Base-by-base conservation (phyloP, 2,113 vertebrate genomes). In the Campylomormyrus numenius region DNA sequence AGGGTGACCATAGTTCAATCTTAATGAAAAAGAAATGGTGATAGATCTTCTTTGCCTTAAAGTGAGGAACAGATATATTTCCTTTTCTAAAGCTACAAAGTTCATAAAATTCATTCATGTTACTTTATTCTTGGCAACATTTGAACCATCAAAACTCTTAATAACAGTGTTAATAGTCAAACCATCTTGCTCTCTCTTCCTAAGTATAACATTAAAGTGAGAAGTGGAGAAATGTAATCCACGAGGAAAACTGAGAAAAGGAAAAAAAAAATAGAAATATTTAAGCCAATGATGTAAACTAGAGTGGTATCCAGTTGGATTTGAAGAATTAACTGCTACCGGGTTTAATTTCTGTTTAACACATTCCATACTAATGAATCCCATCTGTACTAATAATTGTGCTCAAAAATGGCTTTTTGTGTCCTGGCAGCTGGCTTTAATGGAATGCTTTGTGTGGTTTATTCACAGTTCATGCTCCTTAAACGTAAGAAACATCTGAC, bases 381-480 rank as follows among this genome's bases (percentile, higher is more conserved):
- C 93, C 93, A 93, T 90, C 91, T 93, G 92, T 83, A 49, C 91
- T 90, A 93, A 92, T 92, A 93, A 93, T 92, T 88, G 50, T 90
- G 90, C 89, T 91, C 90, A 74, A 91, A 70, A 91, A 91, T 90
- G 90, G 89, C 90, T 90, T 89, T 91, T 88, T 91, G 89, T 90
- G 52, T 89, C 87, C 56, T 50, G 91, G 92, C 93, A 92, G 92
- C 92, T 92, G 91, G 90, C 50, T 91, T 88, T 92, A 91, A 91
- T 93, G 92, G 90, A 91, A 91, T 89, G 93, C 90, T 93, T 85
- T 66, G 88, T 91, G 91, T 88, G 93, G 90, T 93, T 93, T 92
- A 93, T 92, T 91, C 92, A 91, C 91, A 92, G 90, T 92, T 92
- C 91, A 92, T 89, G 88, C 91, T 92, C 93, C 90, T 92, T 89